Evolutionary conservation across 2,113 vertebrate genomes (phyloP).

Genomic region (Rhinoderma darwinii): DNA sequence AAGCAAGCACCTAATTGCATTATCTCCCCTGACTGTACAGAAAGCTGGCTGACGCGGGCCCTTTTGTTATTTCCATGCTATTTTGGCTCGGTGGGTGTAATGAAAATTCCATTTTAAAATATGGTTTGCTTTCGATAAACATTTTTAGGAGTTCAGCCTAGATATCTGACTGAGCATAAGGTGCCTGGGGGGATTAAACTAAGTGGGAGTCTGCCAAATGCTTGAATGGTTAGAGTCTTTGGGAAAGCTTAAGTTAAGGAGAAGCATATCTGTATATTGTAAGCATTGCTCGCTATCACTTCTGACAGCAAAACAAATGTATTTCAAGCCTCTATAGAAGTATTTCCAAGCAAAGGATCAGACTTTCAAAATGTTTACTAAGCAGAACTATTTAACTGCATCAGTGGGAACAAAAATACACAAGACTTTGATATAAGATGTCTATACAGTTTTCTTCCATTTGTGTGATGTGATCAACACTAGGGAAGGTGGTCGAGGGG

Average conservation of each 20-base stretch:
- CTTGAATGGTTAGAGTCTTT: slow-evolving; percentile 55
- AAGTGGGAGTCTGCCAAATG: slow-evolving; percentile 57
- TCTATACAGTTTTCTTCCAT: too few relatives aligned
- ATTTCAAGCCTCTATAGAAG: slow-evolving; percentile 13
- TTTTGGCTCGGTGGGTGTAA: slow-evolving; percentile 33
- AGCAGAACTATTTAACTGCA: background rate
- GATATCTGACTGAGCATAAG: slow-evolving; percentile 51
- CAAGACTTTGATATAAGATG: background rate
- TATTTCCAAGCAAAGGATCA: slow-evolving; percentile 15
- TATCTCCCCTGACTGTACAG: background rate
- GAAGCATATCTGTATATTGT: slow-evolving; percentile 53
- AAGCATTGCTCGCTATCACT: slow-evolving; percentile 36
- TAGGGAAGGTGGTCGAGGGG: too few relatives aligned
- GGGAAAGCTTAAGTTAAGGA: slow-evolving; percentile 52
- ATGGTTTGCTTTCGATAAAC: slow-evolving; percentile 56
- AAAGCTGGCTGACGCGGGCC: slow-evolving; percentile 11
- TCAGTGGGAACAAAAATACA: background rate
- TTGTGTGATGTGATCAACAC: too few relatives aligned
- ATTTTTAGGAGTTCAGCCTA: slow-evolving; percentile 51
- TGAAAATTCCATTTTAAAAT: slow-evolving; percentile 51
- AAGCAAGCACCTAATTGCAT: background rate
- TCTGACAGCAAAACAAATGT: slow-evolving; percentile 41
- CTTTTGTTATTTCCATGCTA: slow-evolving; percentile 1
- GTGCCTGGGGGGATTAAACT: slow-evolving; percentile 59
- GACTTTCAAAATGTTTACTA: slow-evolving; percentile 20